Evolutionary conservation across 2,888 invertebrate species (phyloP).

Genomic region (Geophilus truncorum): DNA sequence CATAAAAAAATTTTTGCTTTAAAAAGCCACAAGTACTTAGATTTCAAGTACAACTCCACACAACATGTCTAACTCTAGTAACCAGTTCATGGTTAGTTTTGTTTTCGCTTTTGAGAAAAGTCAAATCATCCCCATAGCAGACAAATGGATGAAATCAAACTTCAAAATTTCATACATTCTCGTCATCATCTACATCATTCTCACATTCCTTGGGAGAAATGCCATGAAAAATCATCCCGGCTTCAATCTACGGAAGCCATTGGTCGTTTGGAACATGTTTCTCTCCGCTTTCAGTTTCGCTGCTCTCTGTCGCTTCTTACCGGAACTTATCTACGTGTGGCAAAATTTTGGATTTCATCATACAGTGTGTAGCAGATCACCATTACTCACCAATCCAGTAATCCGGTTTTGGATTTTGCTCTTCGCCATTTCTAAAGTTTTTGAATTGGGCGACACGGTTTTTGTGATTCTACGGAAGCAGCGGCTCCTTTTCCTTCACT

Average conservation of each 20-base stretch:
- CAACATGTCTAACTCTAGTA: too few relatives aligned
- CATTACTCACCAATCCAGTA: conserved; percentile 83
- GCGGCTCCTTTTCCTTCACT: conserved; percentile 87
- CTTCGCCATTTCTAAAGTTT: conserved; percentile 92
- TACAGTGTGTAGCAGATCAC: conserved; percentile 91
- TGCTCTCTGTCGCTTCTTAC: conserved; percentile 76
- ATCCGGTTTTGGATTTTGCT: conserved; percentile 97
- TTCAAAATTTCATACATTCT: neutral
- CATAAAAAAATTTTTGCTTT: too few relatives aligned
- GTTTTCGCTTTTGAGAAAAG: neutral
- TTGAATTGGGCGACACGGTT: conserved; percentile 91
- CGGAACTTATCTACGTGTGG: conserved; percentile 84
- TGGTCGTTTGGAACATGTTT: conserved; percentile 86
- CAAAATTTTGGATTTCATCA: conserved; percentile 87
- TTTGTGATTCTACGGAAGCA: conserved; percentile 86
- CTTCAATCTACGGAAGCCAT: conserved; percentile 78
- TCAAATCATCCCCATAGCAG: neutral
- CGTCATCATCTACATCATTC: conserved; percentile 40
- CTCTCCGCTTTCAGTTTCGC: conserved; percentile 92
- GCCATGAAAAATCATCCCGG: conserved; percentile 88
- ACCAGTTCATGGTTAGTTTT: neutral
- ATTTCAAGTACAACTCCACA: too few relatives aligned
- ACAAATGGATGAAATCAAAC: neutral
- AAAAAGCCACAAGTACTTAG: too few relatives aligned
- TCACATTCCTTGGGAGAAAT: conserved; percentile 88